Conservation (phyloP, 1,140 invertebrate species). For the Hylaeus anthracinus region DNA sequence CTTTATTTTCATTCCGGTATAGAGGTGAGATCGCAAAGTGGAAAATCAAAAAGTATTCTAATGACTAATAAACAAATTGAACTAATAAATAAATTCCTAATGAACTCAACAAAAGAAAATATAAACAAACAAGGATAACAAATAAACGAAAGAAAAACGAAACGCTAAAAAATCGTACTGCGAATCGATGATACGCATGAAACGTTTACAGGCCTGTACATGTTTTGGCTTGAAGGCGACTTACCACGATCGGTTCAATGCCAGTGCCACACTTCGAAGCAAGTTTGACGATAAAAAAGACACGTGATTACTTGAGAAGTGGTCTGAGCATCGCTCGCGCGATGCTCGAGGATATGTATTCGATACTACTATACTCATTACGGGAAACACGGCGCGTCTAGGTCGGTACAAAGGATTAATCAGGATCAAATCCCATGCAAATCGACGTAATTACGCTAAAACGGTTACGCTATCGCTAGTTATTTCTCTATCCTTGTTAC, state of each 20-base stretch:
- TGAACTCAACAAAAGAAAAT: constrained; percentile 1
- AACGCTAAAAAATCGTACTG: constrained; percentile 11
- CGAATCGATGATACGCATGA: constrained; percentile 14
- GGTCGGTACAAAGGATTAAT: constrained; percentile 49
- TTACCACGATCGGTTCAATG: constrained; percentile 97
- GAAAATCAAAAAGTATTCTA: constrained; percentile 4
- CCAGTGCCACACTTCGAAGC: constrained; percentile 92
- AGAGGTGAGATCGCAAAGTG: constrained; percentile 12
- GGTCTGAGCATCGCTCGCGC: constrained; percentile 34
- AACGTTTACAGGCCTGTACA: constrained; percentile 41
- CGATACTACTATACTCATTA: constrained; percentile 38
- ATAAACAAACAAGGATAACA: background rate
- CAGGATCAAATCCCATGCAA: constrained; percentile 57
- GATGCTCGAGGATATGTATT: constrained; percentile 31
- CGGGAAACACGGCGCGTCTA: constrained; percentile 43
- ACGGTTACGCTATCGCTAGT: constrained; percentile 27
- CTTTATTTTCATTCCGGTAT: background rate
- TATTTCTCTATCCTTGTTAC: background rate
- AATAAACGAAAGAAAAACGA: no score
- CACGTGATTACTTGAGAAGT: constrained; percentile 78
- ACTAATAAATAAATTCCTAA: no score
- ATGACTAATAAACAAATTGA: background rate
- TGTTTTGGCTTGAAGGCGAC: constrained; percentile 80
- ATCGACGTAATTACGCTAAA: constrained; percentile 40
- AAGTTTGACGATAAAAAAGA: constrained; percentile 81